Conservation (phyloP, 2,797 vertebrate species). For the Austrolebias charrua region DNA sequence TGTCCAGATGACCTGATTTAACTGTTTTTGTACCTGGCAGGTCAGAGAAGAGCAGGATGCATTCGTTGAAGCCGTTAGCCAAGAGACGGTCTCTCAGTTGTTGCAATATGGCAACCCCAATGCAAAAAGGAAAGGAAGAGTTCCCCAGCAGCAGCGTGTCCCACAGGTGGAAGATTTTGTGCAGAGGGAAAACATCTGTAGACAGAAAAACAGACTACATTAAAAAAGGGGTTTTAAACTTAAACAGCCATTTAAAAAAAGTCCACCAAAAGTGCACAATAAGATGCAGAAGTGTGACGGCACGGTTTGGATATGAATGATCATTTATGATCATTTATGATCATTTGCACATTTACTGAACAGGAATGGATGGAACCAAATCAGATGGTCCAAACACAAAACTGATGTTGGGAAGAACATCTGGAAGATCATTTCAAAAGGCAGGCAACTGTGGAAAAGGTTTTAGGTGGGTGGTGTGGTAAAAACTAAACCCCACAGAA, state of each 20-base stretch:
- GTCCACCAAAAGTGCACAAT: constrained; percentile 24
- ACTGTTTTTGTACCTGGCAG: constrained; percentile 84
- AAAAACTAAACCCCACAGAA: constrained; percentile 51
- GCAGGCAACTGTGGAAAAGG: constrained; percentile 56
- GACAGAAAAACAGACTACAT: constrained; percentile 30
- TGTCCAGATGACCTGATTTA: too few species aligned
- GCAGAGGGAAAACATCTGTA: constrained; percentile 84
- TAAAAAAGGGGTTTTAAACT: constrained; percentile 27
- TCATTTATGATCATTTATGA: constrained; percentile 25
- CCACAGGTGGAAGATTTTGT: constrained; percentile 99
- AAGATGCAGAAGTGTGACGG: constrained; percentile 24
- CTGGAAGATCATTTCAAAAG: constrained; percentile 53
- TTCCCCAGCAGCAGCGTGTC: constrained; percentile 95
- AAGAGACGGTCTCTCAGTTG: constrained; percentile 93
- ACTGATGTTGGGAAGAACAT: constrained; percentile 41
- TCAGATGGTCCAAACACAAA: constrained; percentile 34
- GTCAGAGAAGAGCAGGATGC: constrained; percentile 98
- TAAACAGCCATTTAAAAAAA: constrained; percentile 13
- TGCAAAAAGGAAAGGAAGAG: constrained; percentile 97
- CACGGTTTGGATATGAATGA: constrained; percentile 7
- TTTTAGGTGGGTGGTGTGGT: constrained; percentile 57
- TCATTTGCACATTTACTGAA: constrained; percentile 47
- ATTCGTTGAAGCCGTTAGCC: constrained; percentile 98
- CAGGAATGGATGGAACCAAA: constrained; percentile 37
- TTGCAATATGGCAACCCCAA: constrained; percentile 97